Evolutionary conservation across 1,140 invertebrate species (phyloP).

Genomic region (Pectinophora gossypiella): DNA sequence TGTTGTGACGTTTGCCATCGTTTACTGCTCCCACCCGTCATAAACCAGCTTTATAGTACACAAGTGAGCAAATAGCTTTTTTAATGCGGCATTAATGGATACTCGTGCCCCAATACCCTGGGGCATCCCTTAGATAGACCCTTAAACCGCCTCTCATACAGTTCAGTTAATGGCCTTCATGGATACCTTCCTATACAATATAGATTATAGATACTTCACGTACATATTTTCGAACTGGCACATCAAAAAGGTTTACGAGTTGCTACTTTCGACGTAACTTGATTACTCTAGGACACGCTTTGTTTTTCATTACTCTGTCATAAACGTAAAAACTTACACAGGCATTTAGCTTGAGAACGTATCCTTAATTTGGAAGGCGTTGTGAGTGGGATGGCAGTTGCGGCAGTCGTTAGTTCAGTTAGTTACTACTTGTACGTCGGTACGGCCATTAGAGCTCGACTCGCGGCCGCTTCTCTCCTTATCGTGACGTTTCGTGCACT

Average conservation of each 20-base stretch:
- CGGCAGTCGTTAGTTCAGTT: slow-evolving; percentile 31
- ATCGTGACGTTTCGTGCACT: slow-evolving; percentile 2
- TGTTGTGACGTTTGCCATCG: slow-evolving; percentile 22
- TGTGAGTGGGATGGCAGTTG: slow-evolving; percentile 19
- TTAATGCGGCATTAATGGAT: slow-evolving; percentile 33
- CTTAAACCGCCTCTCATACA: slow-evolving; percentile 13
- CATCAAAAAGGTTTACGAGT: background rate
- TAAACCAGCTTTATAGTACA: slow-evolving; percentile 30
- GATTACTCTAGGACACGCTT: background rate
- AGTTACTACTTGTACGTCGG: slow-evolving; percentile 4
- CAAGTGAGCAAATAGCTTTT: slow-evolving; percentile 30
- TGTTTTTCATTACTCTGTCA: background rate
- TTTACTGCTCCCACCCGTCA: slow-evolving; percentile 32
- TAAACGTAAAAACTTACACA: background rate
- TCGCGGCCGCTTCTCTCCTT: slow-evolving; percentile 2
- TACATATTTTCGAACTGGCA: background rate
- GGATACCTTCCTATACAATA: background rate
- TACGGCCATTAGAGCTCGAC: slow-evolving; percentile 10
- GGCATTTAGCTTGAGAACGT: slow-evolving; percentile 6
- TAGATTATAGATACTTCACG: background rate
- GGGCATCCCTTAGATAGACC: slow-evolving; percentile 15
- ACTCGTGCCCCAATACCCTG: slow-evolving; percentile 7
- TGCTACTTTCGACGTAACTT: background rate
- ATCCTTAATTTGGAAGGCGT: slow-evolving; percentile 20
- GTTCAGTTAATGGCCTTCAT: slow-evolving; percentile 7